Evolutionary conservation across 2,888 invertebrate species (phyloP).

Genomic region (Scotopteryx bipunctaria): DNA sequence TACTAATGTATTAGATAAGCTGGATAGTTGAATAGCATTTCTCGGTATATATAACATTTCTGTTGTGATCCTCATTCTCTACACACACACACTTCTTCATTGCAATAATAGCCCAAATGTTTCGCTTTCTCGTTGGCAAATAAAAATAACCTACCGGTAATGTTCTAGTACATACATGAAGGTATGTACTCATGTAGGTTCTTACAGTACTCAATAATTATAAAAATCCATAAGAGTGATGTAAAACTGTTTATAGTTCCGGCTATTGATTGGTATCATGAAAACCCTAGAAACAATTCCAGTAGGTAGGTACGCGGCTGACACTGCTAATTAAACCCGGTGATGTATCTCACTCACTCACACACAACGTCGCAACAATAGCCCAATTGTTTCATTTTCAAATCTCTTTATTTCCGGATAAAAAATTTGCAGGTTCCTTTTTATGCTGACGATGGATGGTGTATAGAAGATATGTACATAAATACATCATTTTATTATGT

Average conservation of each 20-base stretch:
- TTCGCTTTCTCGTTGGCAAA: no score
- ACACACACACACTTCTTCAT: no score
- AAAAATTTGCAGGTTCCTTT: slow-evolving; percentile 3
- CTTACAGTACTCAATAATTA: no score
- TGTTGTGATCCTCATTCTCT: no score
- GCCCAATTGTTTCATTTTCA: slow-evolving; percentile 17
- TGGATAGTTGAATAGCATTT: no score
- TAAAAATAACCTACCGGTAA: no score
- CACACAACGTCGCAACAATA: slow-evolving; percentile 18
- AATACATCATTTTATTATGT: not conserved
- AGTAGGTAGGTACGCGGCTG: slow-evolving; percentile 17
- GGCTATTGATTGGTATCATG: not conserved
- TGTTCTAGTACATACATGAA: no score
- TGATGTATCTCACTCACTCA: slow-evolving; percentile 34
- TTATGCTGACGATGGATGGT: not conserved
- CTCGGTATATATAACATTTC: no score
- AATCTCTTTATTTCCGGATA: slow-evolving; percentile 4
- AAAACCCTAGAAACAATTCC: slow-evolving; percentile 16
- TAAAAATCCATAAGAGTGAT: no score
- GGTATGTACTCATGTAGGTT: no score
- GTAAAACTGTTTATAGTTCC: no score
- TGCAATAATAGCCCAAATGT: no score
- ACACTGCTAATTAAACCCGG: slow-evolving; percentile 38
- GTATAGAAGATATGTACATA: not conserved
- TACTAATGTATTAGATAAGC: not conserved